Evolutionary conservation across 2,797 vertebrate species (phyloP).

Genomic region (Pseudotriccus pelzelni): DNA sequence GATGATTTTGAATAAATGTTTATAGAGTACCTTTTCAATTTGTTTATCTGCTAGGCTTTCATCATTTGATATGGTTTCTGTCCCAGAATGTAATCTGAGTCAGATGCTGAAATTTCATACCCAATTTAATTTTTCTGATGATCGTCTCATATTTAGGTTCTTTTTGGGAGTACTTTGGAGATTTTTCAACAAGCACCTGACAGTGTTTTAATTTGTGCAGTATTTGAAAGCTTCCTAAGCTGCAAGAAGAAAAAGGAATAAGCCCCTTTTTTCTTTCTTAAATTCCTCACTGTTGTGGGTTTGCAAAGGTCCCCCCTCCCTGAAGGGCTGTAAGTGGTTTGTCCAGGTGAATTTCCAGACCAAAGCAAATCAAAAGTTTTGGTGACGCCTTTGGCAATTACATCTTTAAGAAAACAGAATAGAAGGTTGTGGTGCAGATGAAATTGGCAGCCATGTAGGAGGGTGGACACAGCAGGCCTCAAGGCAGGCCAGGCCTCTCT

Average conservation of each 20-base stretch:
- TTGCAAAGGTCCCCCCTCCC: too few relatives aligned
- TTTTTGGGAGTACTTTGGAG: not conserved
- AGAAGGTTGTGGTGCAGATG: too few relatives aligned
- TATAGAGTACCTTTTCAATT: not conserved
- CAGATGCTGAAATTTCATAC: not conserved
- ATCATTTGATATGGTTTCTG: not conserved
- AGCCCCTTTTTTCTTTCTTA: not conserved
- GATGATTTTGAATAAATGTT: not conserved
- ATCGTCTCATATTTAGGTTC: not conserved
- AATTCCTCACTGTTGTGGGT: not conserved
- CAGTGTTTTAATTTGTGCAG: not conserved
- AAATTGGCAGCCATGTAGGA: too few relatives aligned
- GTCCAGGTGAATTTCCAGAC: too few relatives aligned
- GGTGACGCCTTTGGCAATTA: too few relatives aligned
- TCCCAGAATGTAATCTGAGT: not conserved
- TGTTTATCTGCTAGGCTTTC: not conserved
- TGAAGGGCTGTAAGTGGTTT: too few relatives aligned
- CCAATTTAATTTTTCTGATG: not conserved
- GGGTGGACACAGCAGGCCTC: too few relatives aligned
- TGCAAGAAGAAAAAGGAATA: not conserved
- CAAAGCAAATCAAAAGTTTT: too few relatives aligned
- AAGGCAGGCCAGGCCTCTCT: too few relatives aligned
- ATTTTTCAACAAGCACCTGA: not conserved
- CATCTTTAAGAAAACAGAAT: too few relatives aligned
- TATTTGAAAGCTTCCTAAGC: not conserved